phyloP scores from a whole-genome alignment of 2,888 invertebrate species.

The Sabatieria punctata region DNA sequence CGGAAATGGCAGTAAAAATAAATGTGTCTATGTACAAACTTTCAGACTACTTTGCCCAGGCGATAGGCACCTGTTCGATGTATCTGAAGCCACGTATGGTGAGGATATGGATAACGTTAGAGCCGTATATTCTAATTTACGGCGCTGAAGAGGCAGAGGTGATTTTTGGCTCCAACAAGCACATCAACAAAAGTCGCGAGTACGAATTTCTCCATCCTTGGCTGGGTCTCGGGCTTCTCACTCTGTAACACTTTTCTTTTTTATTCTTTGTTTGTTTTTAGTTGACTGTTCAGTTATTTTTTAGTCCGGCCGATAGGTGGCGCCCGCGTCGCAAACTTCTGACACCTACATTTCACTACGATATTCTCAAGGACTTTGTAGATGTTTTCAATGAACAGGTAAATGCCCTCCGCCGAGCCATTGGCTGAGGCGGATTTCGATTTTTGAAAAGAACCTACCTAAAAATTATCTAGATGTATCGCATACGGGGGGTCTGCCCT shows the following conservation, averaged over 20 bases:
- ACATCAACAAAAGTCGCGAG: conserved; percentile 26
- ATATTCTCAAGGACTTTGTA: conserved; percentile 39
- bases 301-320: conserved; percentile 36
- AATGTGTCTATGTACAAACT: too few species aligned
- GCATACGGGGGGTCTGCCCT: too few species aligned
- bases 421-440: too few species aligned
- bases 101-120: conserved; percentile 21
- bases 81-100: conserved; percentile 23
- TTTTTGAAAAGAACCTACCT: too few species aligned
- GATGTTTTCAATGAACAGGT: conserved; percentile 38
- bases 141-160: conserved; percentile 16
- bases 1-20: too few species aligned
- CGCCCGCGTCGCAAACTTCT: conserved; percentile 36
- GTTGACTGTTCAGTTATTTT: too few species aligned
- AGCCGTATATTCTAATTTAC: conserved; percentile 23
- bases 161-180: conserved; percentile 17
- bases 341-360: conserved; percentile 42
- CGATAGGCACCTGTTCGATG: conserved; percentile 23
- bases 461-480: too few species aligned
- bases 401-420: too few species aligned
- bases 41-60: conserved; percentile 11
- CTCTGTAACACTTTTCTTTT: too few species aligned
- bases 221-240: conserved; percentile 27
- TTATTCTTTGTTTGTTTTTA: too few species aligned
- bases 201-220: conserved; percentile 27